Conservation (phyloP, 2,888 invertebrate genomes). For the Timandra comae region DNA sequence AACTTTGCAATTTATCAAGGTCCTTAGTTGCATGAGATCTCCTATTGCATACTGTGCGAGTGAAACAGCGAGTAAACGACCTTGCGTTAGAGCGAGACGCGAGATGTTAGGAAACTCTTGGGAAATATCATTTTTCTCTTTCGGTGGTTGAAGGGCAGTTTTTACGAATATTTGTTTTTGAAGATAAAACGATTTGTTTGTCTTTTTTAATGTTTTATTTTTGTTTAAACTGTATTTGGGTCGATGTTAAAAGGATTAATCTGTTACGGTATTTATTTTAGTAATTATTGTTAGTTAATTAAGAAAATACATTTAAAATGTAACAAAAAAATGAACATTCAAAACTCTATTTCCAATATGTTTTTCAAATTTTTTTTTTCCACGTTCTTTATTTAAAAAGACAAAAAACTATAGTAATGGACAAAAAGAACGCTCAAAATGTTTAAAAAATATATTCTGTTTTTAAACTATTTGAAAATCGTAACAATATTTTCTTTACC, state of each 20-base stretch:
- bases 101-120: conserved; percentile 69
- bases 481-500: too few relatives aligned
- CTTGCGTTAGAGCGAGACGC: conserved; percentile 60
- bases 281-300: conserved; percentile 15
- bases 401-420: too few relatives aligned
- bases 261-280: conserved; percentile 23
- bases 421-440: too few relatives aligned
- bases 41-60: conserved; percentile 69
- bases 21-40: conserved; percentile 72
- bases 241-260: conserved; percentile 46
- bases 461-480: too few relatives aligned
- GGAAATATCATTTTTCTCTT: conserved; percentile 73
- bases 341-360: not conserved
- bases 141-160: conserved; percentile 69
- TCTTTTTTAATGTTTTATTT: conserved; percentile 35
- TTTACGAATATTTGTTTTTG: conserved; percentile 56
- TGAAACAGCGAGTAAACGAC: conserved; percentile 49
- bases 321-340: too few relatives aligned
- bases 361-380: conserved; percentile 2
- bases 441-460: too few relatives aligned
- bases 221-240: conserved; percentile 53
- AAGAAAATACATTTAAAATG: not conserved
- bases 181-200: conserved; percentile 23
- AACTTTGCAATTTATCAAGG: conserved; percentile 74
- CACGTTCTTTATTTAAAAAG: too few relatives aligned